Percentiles rank a stretch among this genome's conserved stretches.
These are phyloP conservation scores for Hippoglossus stenolepis DNA, from an alignment of 2,113 vertebrate genomes.

Conservation along the genomic window DNA sequence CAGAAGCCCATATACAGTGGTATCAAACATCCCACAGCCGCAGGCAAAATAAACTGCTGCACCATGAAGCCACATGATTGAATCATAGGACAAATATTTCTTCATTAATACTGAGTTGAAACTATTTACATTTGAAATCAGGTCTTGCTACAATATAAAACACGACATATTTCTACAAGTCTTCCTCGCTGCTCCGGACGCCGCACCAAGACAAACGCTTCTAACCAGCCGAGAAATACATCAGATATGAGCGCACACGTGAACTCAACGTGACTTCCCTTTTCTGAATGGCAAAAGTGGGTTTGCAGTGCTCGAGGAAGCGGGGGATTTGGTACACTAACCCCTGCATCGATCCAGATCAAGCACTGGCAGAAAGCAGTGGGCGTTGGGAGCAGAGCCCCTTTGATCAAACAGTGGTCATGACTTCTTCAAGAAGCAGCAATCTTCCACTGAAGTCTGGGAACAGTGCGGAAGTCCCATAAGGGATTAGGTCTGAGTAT, in stretches of 20 bases:
- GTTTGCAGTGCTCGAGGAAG: slow-evolving; percentile 63
- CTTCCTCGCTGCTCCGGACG: slow-evolving; percentile 4
- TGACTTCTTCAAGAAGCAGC: slow-evolving; percentile 76
- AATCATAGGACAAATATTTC: slow-evolving; percentile 54
- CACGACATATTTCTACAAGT: slow-evolving; percentile 20
- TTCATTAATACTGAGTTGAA: slow-evolving; percentile 31
- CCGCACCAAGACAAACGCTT: neutral
- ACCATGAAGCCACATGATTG: slow-evolving; percentile 45
- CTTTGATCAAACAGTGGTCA: slow-evolving; percentile 82
- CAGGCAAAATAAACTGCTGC: slow-evolving; percentile 46
- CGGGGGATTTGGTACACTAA: slow-evolving; percentile 75
- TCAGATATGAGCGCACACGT: slow-evolving; percentile 41
- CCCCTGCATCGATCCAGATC: slow-evolving; percentile 77
- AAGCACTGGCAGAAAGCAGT: slow-evolving; percentile 74
- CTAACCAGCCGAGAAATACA: slow-evolving; percentile 27
- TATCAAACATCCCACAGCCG: slow-evolving; percentile 68
- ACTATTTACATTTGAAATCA: slow-evolving; percentile 28
- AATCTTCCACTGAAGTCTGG: slow-evolving; percentile 73
- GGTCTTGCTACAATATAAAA: slow-evolving; percentile 26
- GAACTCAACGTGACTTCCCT: slow-evolving; percentile 75
- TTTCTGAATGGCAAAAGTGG: slow-evolving; percentile 52
- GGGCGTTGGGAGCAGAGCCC: slow-evolving; percentile 70
- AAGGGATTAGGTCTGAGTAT: slow-evolving; percentile 70
- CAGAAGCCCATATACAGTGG: slow-evolving; percentile 55
- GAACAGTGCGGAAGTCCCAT: slow-evolving; percentile 69